Conservation (phyloP, 2,113 vertebrate species). For the Hemibagrus wyckioides region DNA sequence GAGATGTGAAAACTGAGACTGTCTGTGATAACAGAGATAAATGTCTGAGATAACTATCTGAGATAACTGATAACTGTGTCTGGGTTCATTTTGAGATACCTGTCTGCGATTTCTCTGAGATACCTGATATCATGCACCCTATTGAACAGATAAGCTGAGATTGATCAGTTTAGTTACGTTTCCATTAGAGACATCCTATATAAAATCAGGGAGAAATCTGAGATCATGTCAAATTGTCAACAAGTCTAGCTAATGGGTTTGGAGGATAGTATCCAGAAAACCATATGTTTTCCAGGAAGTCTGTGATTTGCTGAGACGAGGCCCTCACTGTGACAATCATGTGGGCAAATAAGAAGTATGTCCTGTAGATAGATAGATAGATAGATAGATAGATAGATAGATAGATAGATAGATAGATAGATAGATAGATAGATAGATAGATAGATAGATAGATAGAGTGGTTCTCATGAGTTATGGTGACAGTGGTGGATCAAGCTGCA, state of each 20-base stretch:
- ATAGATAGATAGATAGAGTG: constrained; percentile 5
- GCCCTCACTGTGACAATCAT: too few species aligned
- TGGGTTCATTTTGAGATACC: neutral
- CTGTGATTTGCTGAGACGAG: too few species aligned
- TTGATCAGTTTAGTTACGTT: too few species aligned
- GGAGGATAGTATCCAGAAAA: too few species aligned
- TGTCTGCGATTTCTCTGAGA: too few species aligned
- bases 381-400: constrained; percentile 11
- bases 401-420: neutral
- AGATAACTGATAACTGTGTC: neutral
- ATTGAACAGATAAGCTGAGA: too few species aligned
- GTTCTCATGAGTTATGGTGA: constrained; percentile 9
- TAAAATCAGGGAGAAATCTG: too few species aligned
- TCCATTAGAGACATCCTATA: too few species aligned
- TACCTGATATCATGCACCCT: neutral
- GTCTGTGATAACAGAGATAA: neutral
- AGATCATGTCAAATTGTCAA: too few species aligned
- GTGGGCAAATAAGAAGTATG: too few species aligned
- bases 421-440: neutral
- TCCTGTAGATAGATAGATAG: neutral
- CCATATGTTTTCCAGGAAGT: too few species aligned
- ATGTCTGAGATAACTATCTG: neutral
- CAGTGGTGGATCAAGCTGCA: constrained; percentile 29
- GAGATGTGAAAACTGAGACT: neutral
- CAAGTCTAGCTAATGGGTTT: too few species aligned